Evolutionary conservation across 2,888 invertebrate species (phyloP), one percentile per base, ranked within the genome.

Genomic region (Cylindroiulus punctatus): DNA sequence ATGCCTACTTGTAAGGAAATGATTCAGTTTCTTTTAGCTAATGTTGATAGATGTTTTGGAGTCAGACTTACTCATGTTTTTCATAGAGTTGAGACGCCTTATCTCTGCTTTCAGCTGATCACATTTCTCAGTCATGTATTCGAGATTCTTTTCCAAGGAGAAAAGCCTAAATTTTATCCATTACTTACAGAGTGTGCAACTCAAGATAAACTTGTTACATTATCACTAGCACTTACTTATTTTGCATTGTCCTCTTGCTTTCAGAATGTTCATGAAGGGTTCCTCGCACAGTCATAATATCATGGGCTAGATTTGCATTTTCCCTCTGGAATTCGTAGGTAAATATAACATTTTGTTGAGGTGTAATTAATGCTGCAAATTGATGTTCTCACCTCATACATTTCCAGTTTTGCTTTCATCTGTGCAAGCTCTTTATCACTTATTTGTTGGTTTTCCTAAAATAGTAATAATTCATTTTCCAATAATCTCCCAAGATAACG

Each of bases 1-100:
- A 76, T 30, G 30, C 76, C 76, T 76, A 26, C 7, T 76, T 1
- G 3, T 26, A 76, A 76, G 30, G 14, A 76, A 12, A 76, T 17
- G 26, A 17, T 14, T 30, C 1, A 30, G 7, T 76, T 76, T 8
- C n/a, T 14, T 10, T n/a, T n/a, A 7, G 3, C n/a, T 14, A n/a
- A 5, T 4, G 5, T 52, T n/a, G 0, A 0, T 0, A 52, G 52
- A 52, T 52, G 12, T 14, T 52, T 12, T 76, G 10, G 14, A 10
- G 30, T 30, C 30, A 26, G 12, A 83, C 83, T 7, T 44, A 83
- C 83, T 83, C 83, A 83, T 83, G 44, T 83, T 83, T 42, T 83
- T 83, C 83, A 40, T 40, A 26, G 83, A n/a, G n/a, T 83, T 40
- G 12, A 40, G 44, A 14, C 40, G 83, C 83, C 83, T 83, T 8